Base-by-base conservation (phyloP, 2,113 vertebrate species). In the Myiopsitta monachus region DNA sequence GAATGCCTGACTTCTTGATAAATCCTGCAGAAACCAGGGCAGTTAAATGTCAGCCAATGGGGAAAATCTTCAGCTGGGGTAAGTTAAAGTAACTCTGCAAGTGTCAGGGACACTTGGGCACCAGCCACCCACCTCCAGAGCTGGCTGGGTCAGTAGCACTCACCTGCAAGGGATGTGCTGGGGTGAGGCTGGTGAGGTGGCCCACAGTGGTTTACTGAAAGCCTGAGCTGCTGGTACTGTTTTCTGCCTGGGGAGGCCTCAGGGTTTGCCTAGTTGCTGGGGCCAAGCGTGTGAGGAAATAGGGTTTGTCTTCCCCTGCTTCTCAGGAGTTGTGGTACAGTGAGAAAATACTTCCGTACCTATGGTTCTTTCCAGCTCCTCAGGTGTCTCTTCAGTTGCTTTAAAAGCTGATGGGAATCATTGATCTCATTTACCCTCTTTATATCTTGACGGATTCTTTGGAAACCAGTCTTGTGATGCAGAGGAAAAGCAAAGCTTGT, bases 11-110 rank as follows among this genome's bases (percentile, higher is more conserved):
- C 52, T 88, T 84, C 69, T 89, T 61, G 83, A 94, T 63, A 87
- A 94, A 92, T 72, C 84, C 62, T 94, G 73, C 47, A 52, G 62
- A 87, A 96, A 87, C 0, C 61, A 87, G 90, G 91, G 61, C 86
- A 84, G 27, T 75, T 93, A 94, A 96, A 96, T 88, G 74, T 88
- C 95, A 95, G 47, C 57, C 86, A 84, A 9, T 79, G 72, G 75
- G 75, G 64, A 44, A 52, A 39, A 62, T 7, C 28, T 82, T 91
- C 73, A 61, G 36, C 70, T 69, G 61, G 83, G 51, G 18, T 68
- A 87, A 49, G 17, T 67, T 80, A 64, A 75, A 49, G 61, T 22
- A 70, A 33, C 23, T 61, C 33, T 33, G 39, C 14, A 33, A 74
- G 47, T 76, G 24, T 64, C 24, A 39, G 70, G 47, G 77, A 6